Evolutionary conservation across 2,113 vertebrate species (phyloP), one percentile per base, ranked within the genome.

Genomic region (Indicator maculatus): DNA sequence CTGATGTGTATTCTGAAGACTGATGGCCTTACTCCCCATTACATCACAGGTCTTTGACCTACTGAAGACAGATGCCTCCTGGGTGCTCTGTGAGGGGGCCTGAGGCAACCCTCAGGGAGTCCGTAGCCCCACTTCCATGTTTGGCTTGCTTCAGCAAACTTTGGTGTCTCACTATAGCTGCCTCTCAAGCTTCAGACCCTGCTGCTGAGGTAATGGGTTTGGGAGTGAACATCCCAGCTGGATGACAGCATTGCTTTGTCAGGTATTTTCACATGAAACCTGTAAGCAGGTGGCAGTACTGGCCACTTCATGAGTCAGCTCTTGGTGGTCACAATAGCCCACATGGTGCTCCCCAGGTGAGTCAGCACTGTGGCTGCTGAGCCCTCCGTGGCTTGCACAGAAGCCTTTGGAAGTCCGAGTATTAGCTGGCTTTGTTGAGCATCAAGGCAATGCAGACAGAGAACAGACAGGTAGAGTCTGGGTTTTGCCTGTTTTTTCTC

Each of bases 291-390:
- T 47, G 24, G 23, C 45, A 61, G 38, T 26, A 8, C 11, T 0
- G 0, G 9, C 23, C 1, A 0, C 16, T 27, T 36, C 0, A 0
- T n/a, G 19, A 39, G 9, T 16, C 33, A 61, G 45, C 14, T 16
- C 17, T 75, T 1, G 0, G 20, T 33, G 18, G 13, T 31, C 33
- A 27, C 11, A 21, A 17, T 0, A 2, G 26, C 20, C 1, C 1
- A 41, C 55, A 27, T 23, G 44, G 45, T 1, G 0, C 53, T 85
- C 13, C 59, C 28, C 23, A 16, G 14, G 38, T 31, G 45, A 67
- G 45, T n/a, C 38, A 55, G 53, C 16, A 2, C 18, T 21, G 18
- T 27, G 0, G 1, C 52, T n/a, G 21, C 36, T 39, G 67, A 66
- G 53, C 38, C 21, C 16, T 66, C 33, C 1, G 1, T 16, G 55